Conservation (phyloP, 2,888 invertebrate genomes). For the Platerodrilus igneus region DNA sequence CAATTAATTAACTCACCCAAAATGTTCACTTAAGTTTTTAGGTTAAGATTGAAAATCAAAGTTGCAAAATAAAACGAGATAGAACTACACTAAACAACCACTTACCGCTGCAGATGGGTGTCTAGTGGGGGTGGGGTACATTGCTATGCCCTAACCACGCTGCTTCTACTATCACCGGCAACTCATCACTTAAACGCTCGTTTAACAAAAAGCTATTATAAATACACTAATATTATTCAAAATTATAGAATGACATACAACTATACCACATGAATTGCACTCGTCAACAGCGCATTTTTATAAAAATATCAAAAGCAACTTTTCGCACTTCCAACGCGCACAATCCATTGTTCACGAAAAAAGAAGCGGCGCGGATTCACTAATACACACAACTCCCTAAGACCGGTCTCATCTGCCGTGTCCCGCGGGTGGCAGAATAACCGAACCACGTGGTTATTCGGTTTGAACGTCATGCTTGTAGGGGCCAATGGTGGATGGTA, state of each 20-base stretch:
- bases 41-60: too few relatives aligned
- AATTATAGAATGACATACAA: constrained; percentile 22
- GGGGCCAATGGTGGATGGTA: constrained; percentile 32
- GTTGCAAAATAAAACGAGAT: constrained; percentile 25
- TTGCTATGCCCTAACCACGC: constrained; percentile 42
- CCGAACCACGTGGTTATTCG: constrained; percentile 42
- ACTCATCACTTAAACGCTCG: constrained; percentile 30
- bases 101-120: constrained; percentile 73
- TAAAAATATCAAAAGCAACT: constrained; percentile 29
- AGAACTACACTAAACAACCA: constrained; percentile 39
- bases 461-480: constrained; percentile 37
- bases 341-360: constrained; percentile 39
- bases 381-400: constrained; percentile 31
- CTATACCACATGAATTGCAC: constrained; percentile 24
- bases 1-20: too few relatives aligned
- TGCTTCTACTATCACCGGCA: constrained; percentile 32
- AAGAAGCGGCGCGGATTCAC: constrained; percentile 28
- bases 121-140: constrained; percentile 74
- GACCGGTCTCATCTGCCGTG: constrained; percentile 38
- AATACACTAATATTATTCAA: too few relatives aligned
- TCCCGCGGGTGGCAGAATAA: constrained; percentile 36
- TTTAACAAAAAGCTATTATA: too few relatives aligned
- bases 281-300: constrained; percentile 28
- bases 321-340: constrained; percentile 36
- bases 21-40: too few relatives aligned